Percentiles rank a stretch among this genome's conserved stretches.
Conservation (phyloP, 2,888 invertebrate species). For the Coleophora flavipennella region DNA sequence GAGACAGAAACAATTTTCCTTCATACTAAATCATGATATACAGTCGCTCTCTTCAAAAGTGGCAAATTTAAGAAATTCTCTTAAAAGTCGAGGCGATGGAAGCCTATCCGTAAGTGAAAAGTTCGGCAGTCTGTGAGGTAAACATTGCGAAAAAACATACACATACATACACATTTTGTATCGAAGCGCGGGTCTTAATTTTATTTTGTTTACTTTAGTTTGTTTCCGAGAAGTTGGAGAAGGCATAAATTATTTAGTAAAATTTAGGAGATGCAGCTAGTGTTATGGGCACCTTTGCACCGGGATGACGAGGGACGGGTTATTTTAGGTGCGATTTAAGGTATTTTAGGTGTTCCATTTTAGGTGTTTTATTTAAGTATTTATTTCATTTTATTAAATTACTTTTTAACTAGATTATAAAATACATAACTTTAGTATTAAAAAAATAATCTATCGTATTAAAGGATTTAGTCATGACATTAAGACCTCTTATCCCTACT, state of each 20-base stretch:
- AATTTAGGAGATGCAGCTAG: not conserved
- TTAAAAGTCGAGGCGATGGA: conserved; percentile 22
- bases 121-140: conserved; percentile 42
- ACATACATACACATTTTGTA: conserved; percentile 10
- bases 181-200: conserved; percentile 30
- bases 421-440: no score
- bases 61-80: conserved; percentile 20
- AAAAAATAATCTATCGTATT: no score
- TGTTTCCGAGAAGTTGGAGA: conserved; percentile 17
- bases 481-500: no score
- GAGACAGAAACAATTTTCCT: no score
- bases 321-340: no score
- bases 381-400: not conserved
- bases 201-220: conserved; percentile 31
- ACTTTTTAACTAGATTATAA: no score
- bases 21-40: conserved; percentile 7
- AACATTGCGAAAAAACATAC: conserved; percentile 28
- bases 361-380: not conserved
- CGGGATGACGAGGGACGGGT: no score
- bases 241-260: conserved; percentile 19
- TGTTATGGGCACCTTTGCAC: no score
- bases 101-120: conserved; percentile 41
- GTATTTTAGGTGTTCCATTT: no score
- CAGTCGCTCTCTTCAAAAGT: conserved; percentile 7
- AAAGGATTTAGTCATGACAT: no score